Percentiles rank a stretch among this genome's conserved stretches.
These are phyloP conservation scores for Amazona guildingii DNA, from an alignment of 2,113 vertebrate genomes.

Conservation along the genomic window DNA sequence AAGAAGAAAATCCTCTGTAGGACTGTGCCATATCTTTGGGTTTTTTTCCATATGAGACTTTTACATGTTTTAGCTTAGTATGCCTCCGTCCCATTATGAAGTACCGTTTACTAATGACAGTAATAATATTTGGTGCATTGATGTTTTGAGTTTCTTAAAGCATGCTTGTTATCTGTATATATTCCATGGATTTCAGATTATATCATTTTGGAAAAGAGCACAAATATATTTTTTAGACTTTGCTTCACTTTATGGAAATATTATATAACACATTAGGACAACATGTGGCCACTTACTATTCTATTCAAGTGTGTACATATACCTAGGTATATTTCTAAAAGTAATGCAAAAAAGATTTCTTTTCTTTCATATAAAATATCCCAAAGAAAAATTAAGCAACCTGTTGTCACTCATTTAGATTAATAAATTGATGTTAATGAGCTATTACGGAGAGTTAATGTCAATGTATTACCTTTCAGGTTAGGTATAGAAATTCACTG, in stretches of 20 bases:
- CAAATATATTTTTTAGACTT: fast-evolving
- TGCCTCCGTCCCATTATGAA: not conserved
- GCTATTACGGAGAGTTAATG: not conserved
- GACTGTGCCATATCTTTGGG: not conserved
- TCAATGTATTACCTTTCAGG: not conserved
- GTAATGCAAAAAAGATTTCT: not conserved
- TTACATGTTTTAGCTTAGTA: not conserved
- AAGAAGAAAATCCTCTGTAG: not conserved
- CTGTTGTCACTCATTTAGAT: not conserved
- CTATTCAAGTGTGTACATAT: not conserved
- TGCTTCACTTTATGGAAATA: not conserved
- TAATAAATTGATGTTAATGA: not conserved
- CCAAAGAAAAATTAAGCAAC: not conserved
- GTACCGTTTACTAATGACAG: not conserved
- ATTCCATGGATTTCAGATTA: not conserved
- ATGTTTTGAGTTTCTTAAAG: not conserved
- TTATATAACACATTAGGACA: not conserved
- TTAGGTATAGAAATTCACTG: not conserved
- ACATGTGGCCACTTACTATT: not conserved
- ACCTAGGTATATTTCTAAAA: not conserved
- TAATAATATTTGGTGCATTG: not conserved
- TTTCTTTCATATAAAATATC: not conserved
- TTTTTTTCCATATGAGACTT: not conserved
- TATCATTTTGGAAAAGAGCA: not conserved
- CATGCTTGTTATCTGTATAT: not conserved